Conservation (phyloP, 2,113 vertebrate species). For the Amphiprion percula region DNA sequence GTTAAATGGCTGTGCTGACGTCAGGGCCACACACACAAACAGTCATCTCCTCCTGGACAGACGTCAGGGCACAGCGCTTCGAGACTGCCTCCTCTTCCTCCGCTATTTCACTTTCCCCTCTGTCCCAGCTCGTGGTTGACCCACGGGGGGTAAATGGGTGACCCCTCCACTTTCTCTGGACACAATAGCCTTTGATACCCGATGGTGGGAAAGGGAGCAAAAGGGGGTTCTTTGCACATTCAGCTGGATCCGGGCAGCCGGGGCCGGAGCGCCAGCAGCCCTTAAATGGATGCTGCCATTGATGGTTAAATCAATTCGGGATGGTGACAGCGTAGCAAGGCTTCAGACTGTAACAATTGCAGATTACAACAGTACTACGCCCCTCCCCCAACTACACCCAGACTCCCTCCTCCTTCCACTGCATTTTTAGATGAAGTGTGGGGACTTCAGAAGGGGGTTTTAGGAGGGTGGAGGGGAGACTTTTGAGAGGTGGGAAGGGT, state of each 20-base stretch:
- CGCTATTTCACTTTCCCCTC: slow-evolving; percentile 36
- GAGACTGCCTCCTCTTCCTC: slow-evolving; percentile 68
- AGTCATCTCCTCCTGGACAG: slow-evolving; percentile 55
- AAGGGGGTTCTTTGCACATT: slow-evolving; percentile 89
- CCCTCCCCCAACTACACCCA: slow-evolving; percentile 42
- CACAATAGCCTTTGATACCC: slow-evolving; percentile 97
- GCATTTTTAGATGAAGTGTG: slow-evolving; percentile 83
- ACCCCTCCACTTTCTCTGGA: slow-evolving; percentile 91
- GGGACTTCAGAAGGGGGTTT: slow-evolving; percentile 78
- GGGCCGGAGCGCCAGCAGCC: slow-evolving; percentile 84
- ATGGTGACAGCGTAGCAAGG: slow-evolving; percentile 93
- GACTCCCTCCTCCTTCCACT: slow-evolving; percentile 10
- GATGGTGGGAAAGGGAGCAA: slow-evolving; percentile 91
- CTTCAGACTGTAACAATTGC: slow-evolving; percentile 91
- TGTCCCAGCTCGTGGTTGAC: slow-evolving; percentile 87
- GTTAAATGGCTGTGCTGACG: slow-evolving; percentile 85
- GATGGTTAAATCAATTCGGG: slow-evolving; percentile 97
- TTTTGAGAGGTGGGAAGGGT: slow-evolving; percentile 37
- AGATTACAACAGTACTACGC: slow-evolving; percentile 85
- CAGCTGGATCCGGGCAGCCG: slow-evolving; percentile 89
- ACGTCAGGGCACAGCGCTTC: background rate
- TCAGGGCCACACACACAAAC: slow-evolving; percentile 65
- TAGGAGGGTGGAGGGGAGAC: slow-evolving; percentile 69
- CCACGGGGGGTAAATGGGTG: slow-evolving; percentile 87
- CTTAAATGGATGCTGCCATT: slow-evolving; percentile 90